Evolutionary conservation across 2,797 vertebrate genomes (phyloP), one percentile per base, ranked within the genome.

Genomic region (Poeciliopsis gracilis): DNA sequence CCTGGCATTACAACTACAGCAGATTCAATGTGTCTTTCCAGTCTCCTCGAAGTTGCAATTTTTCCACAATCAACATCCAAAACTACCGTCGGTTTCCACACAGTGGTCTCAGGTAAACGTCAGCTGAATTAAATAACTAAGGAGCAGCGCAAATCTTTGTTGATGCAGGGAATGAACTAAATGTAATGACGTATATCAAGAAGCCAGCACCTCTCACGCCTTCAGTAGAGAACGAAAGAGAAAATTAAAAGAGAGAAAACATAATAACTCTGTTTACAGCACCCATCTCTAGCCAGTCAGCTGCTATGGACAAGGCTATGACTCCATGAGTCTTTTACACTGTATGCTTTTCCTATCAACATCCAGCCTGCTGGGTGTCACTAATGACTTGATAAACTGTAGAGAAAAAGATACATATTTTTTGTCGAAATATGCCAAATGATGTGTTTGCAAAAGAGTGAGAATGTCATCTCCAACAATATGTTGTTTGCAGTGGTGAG

Each of bases 401-500:
- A 41, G 5, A 41, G 2, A 36, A 12, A 33, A 20, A 57, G 13
- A 5, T 12, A 8, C 10, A 66, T 66, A 10, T 43, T 2, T 77
- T 43, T 46, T 46, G 12, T 61, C 1, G 13, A 47, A 63, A n/a
- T 63, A 36, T 77, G 23, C 61, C 72, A 53, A 69, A 79, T 80
- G 69, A 53, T 81, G n/a, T 43, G 69, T 71, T 47, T 78, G 20
- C 46, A n/a, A 5, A 36, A 53, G 73, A 23, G 47, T 59, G 57
- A 41, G 73, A 69, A 72, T 4, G 67, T 53, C 72, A 77, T 84
- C 76, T 73, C 67, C 43, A 4, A 77, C 77, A 51, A 87, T n/a
- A 76, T 81, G 49, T 86, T 63, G 53, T 86, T 63, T 45, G 80
- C 43, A 2, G 75, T n/a, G 69, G 75, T 86, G 88, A 88, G 81